These are phyloP conservation scores for Trichogramma evanescens DNA, from an alignment of 2,888 invertebrate species.

Conservation along the genomic window DNA sequence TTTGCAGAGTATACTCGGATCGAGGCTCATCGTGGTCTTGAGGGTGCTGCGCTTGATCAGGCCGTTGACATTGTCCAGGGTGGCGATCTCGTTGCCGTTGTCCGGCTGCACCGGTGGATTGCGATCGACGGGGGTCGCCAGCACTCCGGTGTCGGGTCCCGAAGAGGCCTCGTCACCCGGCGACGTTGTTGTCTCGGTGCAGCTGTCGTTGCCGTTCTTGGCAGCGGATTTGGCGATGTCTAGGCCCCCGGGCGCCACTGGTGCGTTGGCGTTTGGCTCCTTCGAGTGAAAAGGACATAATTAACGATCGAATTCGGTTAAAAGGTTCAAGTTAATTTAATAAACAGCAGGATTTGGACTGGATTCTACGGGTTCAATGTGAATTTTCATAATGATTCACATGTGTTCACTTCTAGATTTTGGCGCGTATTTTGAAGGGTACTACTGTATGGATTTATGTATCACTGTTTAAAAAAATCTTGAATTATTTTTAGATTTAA, in stretches of 20 bases:
- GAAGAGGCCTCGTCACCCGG: conserved; percentile 2
- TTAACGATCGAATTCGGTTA: too few relatives aligned
- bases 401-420: too few relatives aligned
- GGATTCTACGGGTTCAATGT: too few relatives aligned
- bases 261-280: conserved; percentile 12
- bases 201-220: background rate
- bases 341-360: too few relatives aligned
- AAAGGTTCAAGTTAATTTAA: too few relatives aligned
- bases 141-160: background rate
- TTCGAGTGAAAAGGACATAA: background rate
- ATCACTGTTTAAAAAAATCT: too few relatives aligned
- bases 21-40: conserved; percentile 46
- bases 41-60: conserved; percentile 41
- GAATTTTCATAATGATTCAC: too few relatives aligned
- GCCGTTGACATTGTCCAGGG: conserved; percentile 38
- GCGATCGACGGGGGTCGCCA: background rate
- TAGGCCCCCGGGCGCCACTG: background rate
- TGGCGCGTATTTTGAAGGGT: too few relatives aligned
- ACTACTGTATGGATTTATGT: too few relatives aligned
- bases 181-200: background rate
- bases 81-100: conserved; percentile 34
- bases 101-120: conserved; percentile 24
- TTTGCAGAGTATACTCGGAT: conserved; percentile 42
- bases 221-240: conserved; percentile 3
- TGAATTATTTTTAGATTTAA: too few relatives aligned